phyloP scores from a whole-genome alignment of 1,140 invertebrate genomes.

The Dolichoris vasculosae region DNA sequence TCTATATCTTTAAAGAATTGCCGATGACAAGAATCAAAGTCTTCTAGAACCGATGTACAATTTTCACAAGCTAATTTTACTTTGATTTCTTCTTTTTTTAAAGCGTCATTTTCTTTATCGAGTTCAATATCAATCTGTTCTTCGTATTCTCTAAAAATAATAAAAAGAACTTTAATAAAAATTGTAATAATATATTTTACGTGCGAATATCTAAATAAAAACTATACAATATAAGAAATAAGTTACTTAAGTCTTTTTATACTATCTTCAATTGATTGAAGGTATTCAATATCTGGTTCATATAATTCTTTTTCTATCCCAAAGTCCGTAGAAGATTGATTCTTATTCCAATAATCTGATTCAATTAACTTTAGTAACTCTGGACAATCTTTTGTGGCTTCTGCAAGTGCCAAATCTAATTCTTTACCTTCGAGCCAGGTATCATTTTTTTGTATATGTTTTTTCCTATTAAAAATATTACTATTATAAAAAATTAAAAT shows the following conservation, averaged over 20 bases:
- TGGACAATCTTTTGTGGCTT: conserved; percentile 61
- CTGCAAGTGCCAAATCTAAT: conserved; percentile 62
- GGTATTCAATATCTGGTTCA: conserved; percentile 62
- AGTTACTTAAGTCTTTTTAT: conserved; percentile 65
- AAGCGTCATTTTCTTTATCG: conserved; percentile 59
- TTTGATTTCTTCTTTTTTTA: conserved; percentile 63
- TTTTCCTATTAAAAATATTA: conserved; percentile 54
- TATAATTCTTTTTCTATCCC: conserved; percentile 62
- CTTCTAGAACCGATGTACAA: conserved; percentile 59
- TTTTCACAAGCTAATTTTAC: conserved; percentile 60
- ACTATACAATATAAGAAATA: conserved; percentile 2
- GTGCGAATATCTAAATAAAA: conserved; percentile 8
- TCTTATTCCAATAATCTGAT: conserved; percentile 52
- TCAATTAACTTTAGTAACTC: conserved; percentile 61
- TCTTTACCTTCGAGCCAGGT: conserved; percentile 61
- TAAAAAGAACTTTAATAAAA: conserved; percentile 23
- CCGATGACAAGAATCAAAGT: conserved; percentile 61
- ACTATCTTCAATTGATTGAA: conserved; percentile 61
- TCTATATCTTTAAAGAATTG: conserved; percentile 62
- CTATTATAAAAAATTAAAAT: background rate
- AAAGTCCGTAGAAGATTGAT: conserved; percentile 54
- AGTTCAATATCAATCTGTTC: conserved; percentile 64
- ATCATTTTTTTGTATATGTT: conserved; percentile 59
- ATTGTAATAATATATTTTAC: background rate
- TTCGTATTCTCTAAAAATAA: conserved; percentile 62